Evolutionary conservation across 2,797 vertebrate species (phyloP), one percentile per base, ranked within the genome.

Genomic region (Artibeus jamaicensis): DNA sequence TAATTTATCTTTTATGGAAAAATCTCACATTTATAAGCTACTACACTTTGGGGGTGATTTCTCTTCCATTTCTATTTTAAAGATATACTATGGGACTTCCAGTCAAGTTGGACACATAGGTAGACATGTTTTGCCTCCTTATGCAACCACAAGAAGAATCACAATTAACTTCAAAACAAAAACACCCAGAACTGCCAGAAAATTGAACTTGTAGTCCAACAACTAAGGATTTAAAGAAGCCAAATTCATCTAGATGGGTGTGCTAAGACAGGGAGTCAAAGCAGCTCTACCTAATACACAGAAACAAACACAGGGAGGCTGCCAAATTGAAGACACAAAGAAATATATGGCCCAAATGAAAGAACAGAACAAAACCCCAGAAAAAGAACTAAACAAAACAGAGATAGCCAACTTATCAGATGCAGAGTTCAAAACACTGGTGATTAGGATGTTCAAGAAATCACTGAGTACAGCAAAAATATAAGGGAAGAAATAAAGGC

Each of bases 11-110:
- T 89, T 76, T 67, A 37, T 29, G 12, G 48, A 67, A 89, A 89
- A 95, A 74, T 12, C 39, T 39, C n/a, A 29, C 12, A 71, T 95
- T 93, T 89, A 46, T 81, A 95, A 78, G 32, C 44, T 95, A 62
- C 7, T 44, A 53, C 2, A 34, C 26, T 82, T 62, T 67, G 24
- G 59, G 39, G 59, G 77, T 86, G 67, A 83, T 86, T 65, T 91
- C n/a, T 88, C 67, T 93, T 89, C 73, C 48, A 93, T 89, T 82
- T 94, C 18, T 93, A 55, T 85, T 91, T 94, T 90, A 93, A 91
- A 82, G 67, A 88, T 24, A 82, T 74, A 70, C 34, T 48, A 86
- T 55, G 34, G 34, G 29, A 62, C 29, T 32, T 62, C 29, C 6
- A 29, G 12, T n/a, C 62, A 65, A 65, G 62, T 32, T 16, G 62